Base-by-base conservation (phyloP, 2,797 vertebrate genomes). In the Lateolabrax maculatus region DNA sequence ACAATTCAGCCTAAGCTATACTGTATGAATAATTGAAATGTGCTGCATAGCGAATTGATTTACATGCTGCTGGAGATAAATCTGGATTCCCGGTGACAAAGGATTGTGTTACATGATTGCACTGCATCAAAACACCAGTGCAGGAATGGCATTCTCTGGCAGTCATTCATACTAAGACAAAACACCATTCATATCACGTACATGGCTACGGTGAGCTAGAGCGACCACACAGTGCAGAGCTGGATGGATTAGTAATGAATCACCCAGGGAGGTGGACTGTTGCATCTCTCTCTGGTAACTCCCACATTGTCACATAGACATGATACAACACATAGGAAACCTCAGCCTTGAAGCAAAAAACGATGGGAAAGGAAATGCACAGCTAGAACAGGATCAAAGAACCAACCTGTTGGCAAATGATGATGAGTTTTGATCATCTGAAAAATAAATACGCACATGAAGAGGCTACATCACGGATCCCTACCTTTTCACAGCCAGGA, bases 131-230 rank as follows among this genome's bases (percentile, higher is more conserved):
- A 86, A 92, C 81, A 83, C 55, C 84, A 80, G 79, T 62, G 78
- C 80, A 86, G 84, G 84, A 89, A 86, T 81, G 85, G 79, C 81
- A 85, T 75, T 86, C 87, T 79, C 87, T 77, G 84, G 80, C 78
- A 87, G 88, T 90, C 92, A 92, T 93, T 94, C 91, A 92, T 90
- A 58, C 80, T 75, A 68, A 89, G 81, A 91, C 91, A 82, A 91
- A 92, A 91, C 87, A 84, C 85, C 92, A 93, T 94, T 93, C 92
- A 93, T 84, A 89, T 94, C 92, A 93, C 88, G 88, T 93, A 92
- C 87, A 86, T 81, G 72, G 81, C 90, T 89, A 92, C 84, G 85
- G 87, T 84, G 88, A 85, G 90, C 91, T 75, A 31, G 87, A 89
- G 90, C 77, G 77, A 90, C 92, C 93, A 93, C 91, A 93, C 89